Evolutionary conservation across 2,797 vertebrate genomes (phyloP).

Genomic region (Chrysolophus pictus): DNA sequence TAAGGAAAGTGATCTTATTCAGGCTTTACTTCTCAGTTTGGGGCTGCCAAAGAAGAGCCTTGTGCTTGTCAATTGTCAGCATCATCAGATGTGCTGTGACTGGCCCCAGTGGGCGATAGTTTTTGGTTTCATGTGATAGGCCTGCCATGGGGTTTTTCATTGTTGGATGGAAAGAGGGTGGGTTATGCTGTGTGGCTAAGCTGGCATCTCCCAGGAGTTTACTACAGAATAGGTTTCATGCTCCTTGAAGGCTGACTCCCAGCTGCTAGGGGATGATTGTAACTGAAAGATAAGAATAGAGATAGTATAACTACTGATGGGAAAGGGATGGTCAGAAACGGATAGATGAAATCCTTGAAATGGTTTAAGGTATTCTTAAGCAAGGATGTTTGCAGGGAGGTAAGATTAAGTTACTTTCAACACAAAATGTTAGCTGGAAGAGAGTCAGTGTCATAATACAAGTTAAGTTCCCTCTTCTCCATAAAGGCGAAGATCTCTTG

Average conservation of each 20-base stretch:
- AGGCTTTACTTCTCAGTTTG: neutral
- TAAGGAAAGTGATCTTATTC: neutral
- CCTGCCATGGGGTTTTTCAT: neutral
- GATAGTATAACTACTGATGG: constrained; percentile 34
- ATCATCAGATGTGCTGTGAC: neutral
- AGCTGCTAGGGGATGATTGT: constrained; percentile 39
- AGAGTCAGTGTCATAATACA: neutral
- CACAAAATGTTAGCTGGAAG: neutral
- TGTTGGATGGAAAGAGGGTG: neutral
- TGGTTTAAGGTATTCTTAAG: constrained; percentile 16
- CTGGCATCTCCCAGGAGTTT: neutral
- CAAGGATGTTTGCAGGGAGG: neutral
- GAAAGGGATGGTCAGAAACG: neutral
- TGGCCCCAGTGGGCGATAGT: neutral
- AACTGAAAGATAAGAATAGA: constrained; percentile 58
- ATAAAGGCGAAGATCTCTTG: neutral
- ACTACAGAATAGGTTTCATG: neutral
- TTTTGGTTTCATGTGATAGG: neutral
- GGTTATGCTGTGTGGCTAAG: neutral
- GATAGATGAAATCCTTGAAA: constrained; percentile 45
- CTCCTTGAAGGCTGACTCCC: neutral
- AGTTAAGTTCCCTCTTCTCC: neutral
- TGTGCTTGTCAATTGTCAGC: neutral
- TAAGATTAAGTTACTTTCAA: constrained; percentile 21
- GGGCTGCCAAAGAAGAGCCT: neutral